Evolutionary conservation across 2,888 invertebrate genomes (phyloP), one percentile per base, ranked within the genome.

Genomic region (Stenoptilia bipunctidactyla): DNA sequence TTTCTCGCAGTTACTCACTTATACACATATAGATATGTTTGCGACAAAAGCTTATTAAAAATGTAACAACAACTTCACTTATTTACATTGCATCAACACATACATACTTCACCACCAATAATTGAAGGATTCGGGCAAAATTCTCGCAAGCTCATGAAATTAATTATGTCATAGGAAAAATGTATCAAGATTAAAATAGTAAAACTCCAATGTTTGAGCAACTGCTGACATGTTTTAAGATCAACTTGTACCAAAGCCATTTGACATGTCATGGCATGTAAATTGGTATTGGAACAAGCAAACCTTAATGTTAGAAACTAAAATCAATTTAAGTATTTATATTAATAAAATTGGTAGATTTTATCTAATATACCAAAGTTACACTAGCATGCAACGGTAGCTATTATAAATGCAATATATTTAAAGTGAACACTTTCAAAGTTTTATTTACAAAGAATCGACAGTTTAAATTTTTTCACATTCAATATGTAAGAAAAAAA

Each of bases 371-470:
- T 50, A 46, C 52, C 43, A 52, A 51, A 49, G 62, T 55, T 58
- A 65, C 51, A 59, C 66, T 66, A 73, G 70, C 73, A 73, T 74
- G 75, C 74, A 66, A 74, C 67, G 67, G 68, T 67, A 74, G 73
- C 74, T 66, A 66, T 70, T 76, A 20, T 80, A 82, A 83, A 82
- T 80, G 82, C 82, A 79, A 74, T 40, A 65, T 69, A 61, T 62
- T 67, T 64, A 63, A 74, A 74, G 71, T 82, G 82, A 82, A 83
- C 80, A 82, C 80, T 72, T 75, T 71, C 61, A 63, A 72, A 65
- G 65, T 52, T 61, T 55, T 76, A 80, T 77, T 49, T 76, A 80
- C 75, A 82, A 60, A 66, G 63, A 68, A 58, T 55, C 56, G 63
- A 61, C 64, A 13, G 60, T 50, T 50, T 46, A 39, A 45, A 60